Base-by-base conservation (phyloP, 92 coral and sea anemone species). In the Paragorgia papillata region DNA sequence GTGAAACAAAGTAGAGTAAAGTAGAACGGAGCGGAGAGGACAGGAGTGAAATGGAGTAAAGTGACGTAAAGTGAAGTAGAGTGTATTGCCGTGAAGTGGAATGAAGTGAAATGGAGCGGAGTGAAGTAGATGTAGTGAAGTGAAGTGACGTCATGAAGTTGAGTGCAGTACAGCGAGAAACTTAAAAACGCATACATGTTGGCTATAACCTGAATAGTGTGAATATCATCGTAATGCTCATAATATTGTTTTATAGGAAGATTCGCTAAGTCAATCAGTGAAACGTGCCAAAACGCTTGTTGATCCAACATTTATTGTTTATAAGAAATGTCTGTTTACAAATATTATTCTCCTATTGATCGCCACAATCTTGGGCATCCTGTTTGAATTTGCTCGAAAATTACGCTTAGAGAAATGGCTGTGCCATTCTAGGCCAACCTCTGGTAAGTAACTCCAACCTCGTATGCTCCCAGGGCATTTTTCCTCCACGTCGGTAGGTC, bases 231-330 rank as follows among this genome's bases (percentile, higher is more conserved):
- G n/a, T n/a, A n/a, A n/a, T n/a, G n/a, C n/a, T n/a, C n/a, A n/a
- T n/a, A n/a, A 2, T 46, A 31, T 56, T 22, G 15, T n/a, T 59
- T 56, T 66, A 57, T 24, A 66, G 76, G 62, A 56, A 39, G 67
- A 22, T 22, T 65, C 76, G 10, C 64, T 53, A 35, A 76, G 73
- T 59, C 56, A 40, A 0, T 76, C 87, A 4, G 79, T 83, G 29
- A 76, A 48, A 37, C 80, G 83, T 7, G 74, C 83, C 7, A 73
- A 67, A 60, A 48, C 82, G 0, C 73, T 83, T 58, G 66, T 83
- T 57, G 87, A 83, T n/a, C 87, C 87, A 15, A 65, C 73, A 13
- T 83, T 67, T 27, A 74, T 68, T n/a, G 57, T 74, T 27, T 83
- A 83, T 66, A 66, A 69, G 51, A 7, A 71, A 53, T 53, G 63